Base-by-base conservation (phyloP, 2,888 invertebrate genomes). In the Metacarcinus magister region DNA sequence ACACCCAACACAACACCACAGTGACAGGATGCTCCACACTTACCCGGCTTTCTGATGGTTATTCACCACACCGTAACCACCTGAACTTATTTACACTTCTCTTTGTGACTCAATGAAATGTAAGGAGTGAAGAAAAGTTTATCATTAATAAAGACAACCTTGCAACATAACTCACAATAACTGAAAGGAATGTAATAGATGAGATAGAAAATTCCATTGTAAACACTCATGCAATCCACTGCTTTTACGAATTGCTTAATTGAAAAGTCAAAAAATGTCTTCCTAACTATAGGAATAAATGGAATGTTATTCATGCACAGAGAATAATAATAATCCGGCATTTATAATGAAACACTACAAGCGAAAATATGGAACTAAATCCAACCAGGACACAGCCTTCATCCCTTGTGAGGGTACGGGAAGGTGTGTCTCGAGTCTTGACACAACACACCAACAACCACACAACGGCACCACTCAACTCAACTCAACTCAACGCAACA, bases 81-180 rank as follows among this genome's bases (percentile, higher is more conserved):
- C 54, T 2, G 8, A 8, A 75, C 75, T 75, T 75, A 75, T 28
- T 75, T 75, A 75, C 75, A 75, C 75, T 16, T 54, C 16, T 8
- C 54, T 28, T 75, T 75, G 75, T 5, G n/a, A 75, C 75, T n/a
- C n/a, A 75, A n/a, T 28, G 28, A 75, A 28, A 75, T 28, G 75
- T 75, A 8, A n/a, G n/a, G 75, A 75, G n/a, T 75, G n/a, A 75
- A 75, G 75, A 75, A n/a, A 75, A 75, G n/a, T 75, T 75, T n/a
- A n/a, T 75, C 75, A 75, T 75, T 75, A 75, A 75, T 75, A 75
- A 16, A 54, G 54, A 23, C 67, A 75, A 28, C 75, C 75, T 75
- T 75, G 10, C 75, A n/a, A 28, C 75, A 75, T 28, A 28, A 75
- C 23, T 75, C 10, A 23, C 28, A 28, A 8, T 75, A 75, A 10